Evolutionary conservation across 2,113 vertebrate genomes (phyloP).

Genomic region (Grallaria varia): DNA sequence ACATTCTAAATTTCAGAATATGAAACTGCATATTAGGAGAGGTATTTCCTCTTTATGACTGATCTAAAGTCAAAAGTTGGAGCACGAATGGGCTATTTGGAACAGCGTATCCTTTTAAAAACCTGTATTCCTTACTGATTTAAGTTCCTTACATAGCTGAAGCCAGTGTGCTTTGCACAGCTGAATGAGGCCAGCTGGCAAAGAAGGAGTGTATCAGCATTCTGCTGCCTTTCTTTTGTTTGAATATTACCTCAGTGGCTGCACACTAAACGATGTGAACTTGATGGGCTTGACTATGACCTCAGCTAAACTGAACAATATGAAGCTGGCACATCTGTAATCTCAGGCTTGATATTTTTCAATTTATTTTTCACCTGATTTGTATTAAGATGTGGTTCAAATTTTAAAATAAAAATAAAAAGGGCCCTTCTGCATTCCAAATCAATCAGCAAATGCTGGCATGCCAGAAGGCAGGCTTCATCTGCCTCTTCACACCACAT

Average conservation of each 20-base stretch:
- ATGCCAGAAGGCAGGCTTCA: constrained; percentile 51
- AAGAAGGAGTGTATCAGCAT: not conserved
- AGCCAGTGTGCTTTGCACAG: constrained; percentile 36
- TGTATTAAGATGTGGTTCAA: constrained; percentile 60
- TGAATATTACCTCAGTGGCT: constrained; percentile 48
- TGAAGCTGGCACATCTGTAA: constrained; percentile 39
- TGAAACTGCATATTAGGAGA: constrained; percentile 22
- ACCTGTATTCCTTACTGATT: constrained; percentile 8
- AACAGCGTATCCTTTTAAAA: constrained; percentile 50
- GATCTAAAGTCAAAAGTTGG: constrained; percentile 46
- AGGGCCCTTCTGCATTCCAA: constrained; percentile 9
- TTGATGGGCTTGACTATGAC: constrained; percentile 36
- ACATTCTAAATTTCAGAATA: constrained; percentile 41
- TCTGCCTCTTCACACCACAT: constrained; percentile 59
- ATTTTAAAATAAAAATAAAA: constrained; percentile 57
- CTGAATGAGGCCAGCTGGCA: constrained; percentile 57
- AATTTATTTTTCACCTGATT: constrained; percentile 62
- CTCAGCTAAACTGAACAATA: constrained; percentile 48
- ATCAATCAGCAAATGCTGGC: constrained; percentile 33
- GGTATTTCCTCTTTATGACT: constrained; percentile 50
- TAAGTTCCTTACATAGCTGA: constrained; percentile 23
- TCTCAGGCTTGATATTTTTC: constrained; percentile 40
- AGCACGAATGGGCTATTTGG: constrained; percentile 31
- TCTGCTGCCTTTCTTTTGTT: constrained; percentile 54
- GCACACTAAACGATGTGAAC: constrained; percentile 24